Evolutionary conservation across 2,888 invertebrate genomes (phyloP).

Genomic region (Tachina lurida): DNA sequence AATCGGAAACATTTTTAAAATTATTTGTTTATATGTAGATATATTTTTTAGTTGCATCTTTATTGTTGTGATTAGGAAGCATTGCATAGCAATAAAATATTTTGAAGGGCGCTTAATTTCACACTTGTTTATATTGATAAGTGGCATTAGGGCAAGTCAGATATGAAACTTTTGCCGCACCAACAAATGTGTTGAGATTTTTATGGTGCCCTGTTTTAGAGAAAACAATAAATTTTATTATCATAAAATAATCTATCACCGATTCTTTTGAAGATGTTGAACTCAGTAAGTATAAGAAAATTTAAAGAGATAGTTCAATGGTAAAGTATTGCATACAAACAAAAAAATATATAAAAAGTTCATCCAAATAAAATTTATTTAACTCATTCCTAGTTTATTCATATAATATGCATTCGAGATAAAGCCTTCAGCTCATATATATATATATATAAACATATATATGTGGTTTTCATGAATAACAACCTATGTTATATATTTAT

Average conservation of each 20-base stretch:
- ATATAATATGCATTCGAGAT: too few species aligned
- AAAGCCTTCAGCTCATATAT: too few species aligned
- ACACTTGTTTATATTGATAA: constrained; percentile 62
- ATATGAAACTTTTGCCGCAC: constrained; percentile 50
- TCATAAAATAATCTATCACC: constrained; percentile 39
- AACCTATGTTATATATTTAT: too few species aligned
- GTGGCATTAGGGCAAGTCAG: constrained; percentile 43
- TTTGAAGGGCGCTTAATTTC: constrained; percentile 62
- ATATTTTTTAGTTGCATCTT: background rate
- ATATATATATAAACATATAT: too few species aligned
- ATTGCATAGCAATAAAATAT: constrained; percentile 24
- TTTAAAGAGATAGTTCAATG: too few species aligned
- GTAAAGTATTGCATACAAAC: too few species aligned
- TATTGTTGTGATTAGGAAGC: background rate
- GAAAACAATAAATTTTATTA: constrained; percentile 37
- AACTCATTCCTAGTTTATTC: too few species aligned
- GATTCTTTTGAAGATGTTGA: constrained; percentile 28
- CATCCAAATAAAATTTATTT: too few species aligned
- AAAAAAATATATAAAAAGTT: too few species aligned
- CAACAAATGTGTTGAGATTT: constrained; percentile 54
- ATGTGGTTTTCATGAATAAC: too few species aligned
- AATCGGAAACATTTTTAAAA: constrained; percentile 38
- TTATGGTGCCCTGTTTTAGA: constrained; percentile 37
- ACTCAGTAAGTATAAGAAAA: too few species aligned
- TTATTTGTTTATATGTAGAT: background rate